Evolutionary conservation across 2,797 vertebrate genomes (phyloP), one percentile per base, ranked within the genome.

Genomic region (Paguma larvata): DNA sequence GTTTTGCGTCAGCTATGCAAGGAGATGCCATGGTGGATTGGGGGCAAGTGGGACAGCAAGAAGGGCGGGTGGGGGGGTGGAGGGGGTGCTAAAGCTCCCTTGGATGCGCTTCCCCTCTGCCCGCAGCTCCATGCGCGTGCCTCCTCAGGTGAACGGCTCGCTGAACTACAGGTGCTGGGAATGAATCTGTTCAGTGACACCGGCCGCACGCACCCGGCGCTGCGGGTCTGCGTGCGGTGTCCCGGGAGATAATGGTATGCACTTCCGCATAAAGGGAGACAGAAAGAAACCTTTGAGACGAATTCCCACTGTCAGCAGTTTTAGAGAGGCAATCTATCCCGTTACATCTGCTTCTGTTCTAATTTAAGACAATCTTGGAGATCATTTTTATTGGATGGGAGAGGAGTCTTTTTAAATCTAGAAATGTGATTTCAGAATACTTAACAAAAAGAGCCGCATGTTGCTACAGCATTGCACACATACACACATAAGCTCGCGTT

Each of bases 281-380:
- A 72, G 67, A 82, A 84, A 89, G 62, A 92, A 92, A 89, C 3
- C 53, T 78, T 48, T 14, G 79, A 91, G 75, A 82, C 19, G 1
- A 44, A 67, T 79, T 75, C 75, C 48, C 53, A 51, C 53, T 21
- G 53, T 89, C 94, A 94, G 95, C 89, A 85, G 68, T 90, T 84
- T 95, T 34, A n/a, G 82, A 91, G 83, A 85, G 34, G 63, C 48
- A 19, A 56, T 38, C 53, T 18, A 48, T 23, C 62, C 67, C 30
- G 0, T 59, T 38, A 92, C 89, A 97, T 94, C 93, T 83, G 93
- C 79, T 93, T 90, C 77, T 78, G 63, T 78, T 96, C 87, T 95
- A 83, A 91, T 88, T 94, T 77, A 78, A 91, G 79, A 63, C 53
- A 51, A 16, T 83, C 84, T 73, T 41, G n/a, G 19, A 72, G 48